Evolutionary conservation across 2,888 invertebrate species (phyloP), one percentile per base, ranked within the genome.

Genomic region (Zaprionus lineosus): DNA sequence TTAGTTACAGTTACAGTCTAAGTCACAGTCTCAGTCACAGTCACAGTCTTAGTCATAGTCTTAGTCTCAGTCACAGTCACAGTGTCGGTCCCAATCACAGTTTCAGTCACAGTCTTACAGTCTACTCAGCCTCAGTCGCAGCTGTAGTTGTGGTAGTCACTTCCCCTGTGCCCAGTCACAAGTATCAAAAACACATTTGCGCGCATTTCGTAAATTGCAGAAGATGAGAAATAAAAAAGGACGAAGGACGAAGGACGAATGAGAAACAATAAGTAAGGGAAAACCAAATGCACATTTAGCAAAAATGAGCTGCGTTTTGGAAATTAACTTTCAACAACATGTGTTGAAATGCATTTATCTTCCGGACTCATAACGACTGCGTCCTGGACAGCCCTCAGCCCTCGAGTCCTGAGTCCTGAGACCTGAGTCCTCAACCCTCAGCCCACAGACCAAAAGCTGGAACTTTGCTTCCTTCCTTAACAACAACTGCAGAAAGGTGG

Each of bases 301-400:
- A 56, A 47, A 86, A 81, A 84, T 76, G 82, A 84, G 86, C 82
- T 81, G 74, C 81, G 66, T 76, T 86, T 78, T 58, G 57, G 78
- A 81, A 81, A 86, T 86, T 86, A 82, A 86, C 84, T 82, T 86
- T 82, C 81, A 82, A 82, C 86, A 81, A 81, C 86, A 82, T 82
- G 78, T 82, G 81, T 84, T 86, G 74, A 71, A 81, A 81, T 61
- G 86, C 86, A 82, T 82, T 86, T 82, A 82, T 82, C 82, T 82
- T 82, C 83, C 62, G 71, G 63, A 46, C 66, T 78, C 71, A 64
- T 64, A 74, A 71, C 63, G 71, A 71, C 51, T 43, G 24, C 4
- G 8, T 31, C 19, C 18, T 16, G 15, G 14, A 15, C 62, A 47
- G 40, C 29, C n/a, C n/a, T n/a, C n/a, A n/a, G n/a, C n/a, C n/a